Conservation (phyloP, 2,888 invertebrate species). For the Criorhina ranunculi region DNA sequence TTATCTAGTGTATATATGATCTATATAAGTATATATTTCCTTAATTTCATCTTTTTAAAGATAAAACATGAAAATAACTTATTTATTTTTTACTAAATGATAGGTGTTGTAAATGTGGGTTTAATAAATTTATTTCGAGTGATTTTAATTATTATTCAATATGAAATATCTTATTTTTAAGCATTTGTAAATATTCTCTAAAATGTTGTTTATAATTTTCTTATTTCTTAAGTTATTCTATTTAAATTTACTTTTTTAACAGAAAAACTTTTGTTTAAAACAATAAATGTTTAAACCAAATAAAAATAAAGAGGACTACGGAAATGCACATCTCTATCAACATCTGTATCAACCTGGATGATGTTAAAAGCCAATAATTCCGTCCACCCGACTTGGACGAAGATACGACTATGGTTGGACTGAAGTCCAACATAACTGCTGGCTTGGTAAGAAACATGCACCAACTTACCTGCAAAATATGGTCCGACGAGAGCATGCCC, state of each 20-base stretch:
- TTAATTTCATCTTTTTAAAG: conserved; percentile 36
- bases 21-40: conserved; percentile 12
- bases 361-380: too few species aligned
- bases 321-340: too few species aligned
- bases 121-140: conserved; percentile 35
- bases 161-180: conserved; percentile 51
- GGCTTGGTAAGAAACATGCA: too few species aligned
- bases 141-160: conserved; percentile 50
- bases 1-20: conserved; percentile 29
- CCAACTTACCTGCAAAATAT: too few species aligned
- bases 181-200: conserved; percentile 64
- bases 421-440: too few species aligned
- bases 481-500: too few species aligned
- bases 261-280: neutral
- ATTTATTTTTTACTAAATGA: conserved; percentile 39
- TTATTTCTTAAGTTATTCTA: neutral
- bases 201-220: conserved; percentile 14
- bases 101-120: conserved; percentile 42
- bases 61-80: conserved; percentile 35
- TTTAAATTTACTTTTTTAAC: neutral
- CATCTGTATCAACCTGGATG: too few species aligned
- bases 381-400: too few species aligned
- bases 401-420: too few species aligned
- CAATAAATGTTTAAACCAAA: neutral
- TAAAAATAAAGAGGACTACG: neutral